Evolutionary conservation across 2,797 vertebrate species (phyloP), one percentile per base, ranked within the genome.

Genomic region (Graptemys geographica): DNA sequence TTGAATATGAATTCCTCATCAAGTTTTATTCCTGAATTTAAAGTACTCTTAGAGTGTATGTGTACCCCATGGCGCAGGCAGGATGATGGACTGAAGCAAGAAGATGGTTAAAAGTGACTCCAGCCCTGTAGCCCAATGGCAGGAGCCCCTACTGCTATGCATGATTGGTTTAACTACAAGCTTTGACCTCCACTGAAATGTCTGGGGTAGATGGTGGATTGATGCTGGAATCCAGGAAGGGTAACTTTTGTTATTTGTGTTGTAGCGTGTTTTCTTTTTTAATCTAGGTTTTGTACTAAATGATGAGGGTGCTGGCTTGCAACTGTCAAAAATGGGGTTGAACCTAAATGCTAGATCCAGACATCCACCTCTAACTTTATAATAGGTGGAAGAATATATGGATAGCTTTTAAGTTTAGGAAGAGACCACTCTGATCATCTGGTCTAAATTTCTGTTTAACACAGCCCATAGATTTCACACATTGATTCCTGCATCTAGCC

Each of bases 1-100:
- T 95, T 98, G 91, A 97, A 96, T 95, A 76, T 96, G 96, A 98
- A 57, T 96, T 97, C 96, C 81, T 97, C 96, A 82, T 76, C 86
- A 91, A 90, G 82, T 96, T 98, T 96, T 94, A 96, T 95, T 96
- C 95, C 62, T 80, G 93, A 31, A 93, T 98, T 96, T 95, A 96
- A 96, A 97, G 11, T 97, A 96, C 92, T 92, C 92, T 92, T 95
- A 86, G 84, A 23, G 56, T 4, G 65, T 53, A 78, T 94, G 81
- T 83, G 59, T 84, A 74, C 1, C 1, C 41, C 2, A 8, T 59
- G 27, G 83, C 81, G 37, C 23, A 56, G 21, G 18, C 10, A 91
- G 56, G 83, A 93, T 91, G 87, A 93, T 33, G 9, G 83, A 95
- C 94, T 27, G 37, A 94, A 95, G 21, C 28, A 23, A 83, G 33